Evolutionary conservation across 2,888 invertebrate species (phyloP).

Genomic region (Sphaerophoria rueppellii): DNA sequence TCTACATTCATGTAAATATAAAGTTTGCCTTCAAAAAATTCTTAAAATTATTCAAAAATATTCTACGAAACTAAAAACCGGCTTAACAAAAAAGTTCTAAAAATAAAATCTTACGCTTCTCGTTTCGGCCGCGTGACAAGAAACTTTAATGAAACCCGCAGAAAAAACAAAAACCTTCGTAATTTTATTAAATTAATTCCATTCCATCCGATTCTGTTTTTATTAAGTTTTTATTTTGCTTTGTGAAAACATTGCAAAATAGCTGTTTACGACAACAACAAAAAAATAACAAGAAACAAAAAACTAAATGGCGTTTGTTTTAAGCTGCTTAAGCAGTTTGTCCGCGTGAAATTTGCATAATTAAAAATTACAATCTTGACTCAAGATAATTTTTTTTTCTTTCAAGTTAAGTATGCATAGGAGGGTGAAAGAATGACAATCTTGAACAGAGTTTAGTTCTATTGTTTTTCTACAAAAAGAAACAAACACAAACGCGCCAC

Average conservation of each 20-base stretch:
- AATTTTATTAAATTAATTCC: constrained; percentile 23
- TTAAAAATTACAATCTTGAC: constrained; percentile 54
- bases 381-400: neutral
- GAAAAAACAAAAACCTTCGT: constrained; percentile 21
- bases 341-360: constrained; percentile 59
- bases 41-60: constrained; percentile 35
- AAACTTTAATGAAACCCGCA: constrained; percentile 14
- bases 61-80: constrained; percentile 19
- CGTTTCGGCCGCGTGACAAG: constrained; percentile 29
- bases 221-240: neutral
- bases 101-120: constrained; percentile 32
- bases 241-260: constrained; percentile 59
- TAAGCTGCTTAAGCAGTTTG: neutral
- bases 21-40: constrained; percentile 45
- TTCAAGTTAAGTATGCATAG: too few relatives aligned
- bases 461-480: constrained; percentile 6
- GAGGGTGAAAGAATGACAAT: constrained; percentile 14
- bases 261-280: constrained; percentile 15
- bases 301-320: constrained; percentile 40
- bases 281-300: neutral
- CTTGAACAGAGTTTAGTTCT: constrained; percentile 50
- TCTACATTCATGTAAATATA: neutral
- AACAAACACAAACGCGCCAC: neutral
- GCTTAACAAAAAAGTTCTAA: constrained; percentile 30
- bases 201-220: neutral